phyloP scores from a whole-genome alignment of 1,140 invertebrate species.

The Hypsibius dujardini region DNA sequence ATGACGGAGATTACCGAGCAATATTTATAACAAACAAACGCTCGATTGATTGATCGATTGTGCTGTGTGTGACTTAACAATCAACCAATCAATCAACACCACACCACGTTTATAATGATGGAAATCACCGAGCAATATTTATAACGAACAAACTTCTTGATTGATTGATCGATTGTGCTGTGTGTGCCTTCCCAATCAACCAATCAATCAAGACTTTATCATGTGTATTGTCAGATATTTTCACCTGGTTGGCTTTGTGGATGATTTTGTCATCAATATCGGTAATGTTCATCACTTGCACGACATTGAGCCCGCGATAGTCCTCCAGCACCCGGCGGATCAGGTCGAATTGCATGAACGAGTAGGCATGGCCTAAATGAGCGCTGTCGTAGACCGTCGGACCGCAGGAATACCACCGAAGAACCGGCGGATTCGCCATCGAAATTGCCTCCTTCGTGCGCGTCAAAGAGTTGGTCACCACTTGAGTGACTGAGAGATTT shows the following conservation, averaged over 20 bases:
- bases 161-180: too few species aligned
- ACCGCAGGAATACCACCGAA: constrained; percentile 69
- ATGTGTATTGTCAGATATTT: neutral
- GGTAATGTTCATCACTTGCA: constrained; percentile 72
- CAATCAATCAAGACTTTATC: too few species aligned
- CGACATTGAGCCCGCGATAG: constrained; percentile 55
- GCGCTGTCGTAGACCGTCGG: constrained; percentile 84
- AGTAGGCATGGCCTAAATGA: constrained; percentile 65
- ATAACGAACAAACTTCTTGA: too few species aligned
- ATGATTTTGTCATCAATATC: constrained; percentile 95
- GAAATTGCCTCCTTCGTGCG: constrained; percentile 50
- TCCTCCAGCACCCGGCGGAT: constrained; percentile 58
- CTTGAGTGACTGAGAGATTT: too few species aligned
- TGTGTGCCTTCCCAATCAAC: too few species aligned
- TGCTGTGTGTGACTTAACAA: too few species aligned
- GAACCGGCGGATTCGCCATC: constrained; percentile 42
- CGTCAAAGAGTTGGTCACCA: constrained; percentile 39
- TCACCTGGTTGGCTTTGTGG: constrained; percentile 41
- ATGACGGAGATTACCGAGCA: too few species aligned
- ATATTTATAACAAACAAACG: too few species aligned
- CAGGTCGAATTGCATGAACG: constrained; percentile 62
- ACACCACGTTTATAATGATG: too few species aligned
- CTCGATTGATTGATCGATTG: too few species aligned
- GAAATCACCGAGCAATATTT: too few species aligned
- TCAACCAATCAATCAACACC: too few species aligned